These are phyloP conservation scores for Yponomeuta plumbellus DNA, from an alignment of 2,888 invertebrate genomes.

Conservation along the genomic window DNA sequence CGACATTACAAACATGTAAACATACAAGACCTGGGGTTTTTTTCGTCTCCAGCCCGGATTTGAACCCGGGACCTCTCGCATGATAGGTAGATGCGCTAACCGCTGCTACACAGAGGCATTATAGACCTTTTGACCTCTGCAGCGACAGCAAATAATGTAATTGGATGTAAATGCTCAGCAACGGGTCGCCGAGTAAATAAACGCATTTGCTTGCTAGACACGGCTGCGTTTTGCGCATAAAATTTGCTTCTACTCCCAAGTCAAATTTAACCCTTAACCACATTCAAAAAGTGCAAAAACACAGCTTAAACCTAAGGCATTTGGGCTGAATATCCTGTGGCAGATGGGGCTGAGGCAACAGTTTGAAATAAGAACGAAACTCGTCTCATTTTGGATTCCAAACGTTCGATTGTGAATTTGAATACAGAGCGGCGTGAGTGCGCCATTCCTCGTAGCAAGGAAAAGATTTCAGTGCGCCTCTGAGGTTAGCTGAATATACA, in stretches of 20 bases:
- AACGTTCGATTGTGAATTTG: slow-evolving; percentile 1
- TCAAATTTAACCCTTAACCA: not conserved
- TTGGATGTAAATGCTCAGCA: not conserved
- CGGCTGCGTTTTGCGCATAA: not conserved
- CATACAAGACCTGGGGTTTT: no score
- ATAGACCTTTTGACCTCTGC: not conserved
- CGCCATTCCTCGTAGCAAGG: not conserved
- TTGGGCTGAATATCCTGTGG: not conserved
- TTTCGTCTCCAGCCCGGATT: no score
- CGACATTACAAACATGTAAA: no score
- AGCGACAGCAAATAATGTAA: not conserved
- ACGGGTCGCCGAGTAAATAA: not conserved
- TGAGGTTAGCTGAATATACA: not conserved
- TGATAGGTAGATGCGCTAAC: no score
- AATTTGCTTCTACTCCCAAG: not conserved
- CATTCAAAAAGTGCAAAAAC: not conserved
- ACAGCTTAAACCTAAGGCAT: not conserved
- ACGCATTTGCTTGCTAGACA: not conserved
- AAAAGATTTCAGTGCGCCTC: not conserved
- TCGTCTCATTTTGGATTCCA: not conserved
- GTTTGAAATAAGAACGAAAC: not conserved
- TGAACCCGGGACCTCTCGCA: no score
- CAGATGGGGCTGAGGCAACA: not conserved
- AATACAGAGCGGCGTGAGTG: not conserved
- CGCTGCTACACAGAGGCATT: no score